These are phyloP conservation scores for Chloromyia formosa DNA, from an alignment of 2,888 invertebrate species.

Conservation along the genomic window DNA sequence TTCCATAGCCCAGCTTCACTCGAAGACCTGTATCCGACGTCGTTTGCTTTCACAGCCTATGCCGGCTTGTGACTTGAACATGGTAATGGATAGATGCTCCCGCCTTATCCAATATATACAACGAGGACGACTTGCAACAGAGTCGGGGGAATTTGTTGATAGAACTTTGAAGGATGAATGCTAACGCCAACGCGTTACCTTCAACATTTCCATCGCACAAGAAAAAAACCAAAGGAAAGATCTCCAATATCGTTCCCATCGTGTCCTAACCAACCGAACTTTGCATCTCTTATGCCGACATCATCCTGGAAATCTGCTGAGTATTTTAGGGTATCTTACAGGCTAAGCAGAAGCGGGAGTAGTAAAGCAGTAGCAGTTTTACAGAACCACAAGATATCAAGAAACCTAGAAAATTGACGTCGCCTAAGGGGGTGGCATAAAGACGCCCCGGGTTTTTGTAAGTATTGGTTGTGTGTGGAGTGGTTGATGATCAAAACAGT, in stretches of 20 bases:
- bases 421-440: neutral
- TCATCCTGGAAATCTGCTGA: conserved; percentile 11
- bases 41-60: conserved; percentile 30
- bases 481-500: neutral
- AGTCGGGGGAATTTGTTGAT: conserved; percentile 37
- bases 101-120: conserved; percentile 26
- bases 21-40: no score
- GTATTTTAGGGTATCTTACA: conserved; percentile 23
- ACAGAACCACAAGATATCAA: conserved; percentile 25
- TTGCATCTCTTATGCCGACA: conserved; percentile 11
- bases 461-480: neutral
- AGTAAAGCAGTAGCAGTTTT: conserved; percentile 11
- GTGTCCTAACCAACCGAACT: neutral
- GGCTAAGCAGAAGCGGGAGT: conserved; percentile 4
- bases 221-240: no score
- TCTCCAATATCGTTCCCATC: neutral
- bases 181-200: conserved; percentile 43
- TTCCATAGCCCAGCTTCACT: no score
- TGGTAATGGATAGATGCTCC: conserved; percentile 5
- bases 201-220: conserved; percentile 4
- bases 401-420: conserved; percentile 48
- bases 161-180: conserved; percentile 48
- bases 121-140: neutral
- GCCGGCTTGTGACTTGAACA: conserved; percentile 24
- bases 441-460: no score